Base-by-base conservation (phyloP, 2,888 invertebrate genomes). In the Pimpla rufipes region DNA sequence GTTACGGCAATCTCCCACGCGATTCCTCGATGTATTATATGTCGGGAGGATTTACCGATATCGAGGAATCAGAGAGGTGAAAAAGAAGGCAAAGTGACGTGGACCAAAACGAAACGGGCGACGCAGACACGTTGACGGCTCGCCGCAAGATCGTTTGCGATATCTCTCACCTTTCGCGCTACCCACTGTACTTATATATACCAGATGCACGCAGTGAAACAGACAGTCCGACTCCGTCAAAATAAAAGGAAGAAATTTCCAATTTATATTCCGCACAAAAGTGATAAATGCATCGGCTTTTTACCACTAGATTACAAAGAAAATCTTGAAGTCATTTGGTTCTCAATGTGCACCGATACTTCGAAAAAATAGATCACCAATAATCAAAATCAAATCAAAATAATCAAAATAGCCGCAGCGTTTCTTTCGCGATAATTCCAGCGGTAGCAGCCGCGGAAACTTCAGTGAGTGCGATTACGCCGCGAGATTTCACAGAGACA, bases 1-100 rank as follows among this genome's bases (percentile, higher is more conserved):
- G 85, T 88, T 87, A 85, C 85, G 82, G 87, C 90, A 83, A 90
- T 90, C 91, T 92, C 91, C 91, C 92, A 91, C 90, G 91, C 88
- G 87, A 77, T 70, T 79, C 42, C 67, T 29, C 23, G 84, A 82
- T 67, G 81, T 82, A 87, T 86, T 87, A 76, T 74, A 66, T 16
- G 42, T 59, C 50, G 64, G 84, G 76, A 78, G 84, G 84, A 79
- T 86, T 86, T 85, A 85, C 73, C 70, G 82, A 79, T 82, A 82
- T 75, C 70, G 64, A 68, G 70, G 64, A 75, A 82, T 82, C 74
- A 45, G 35, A 21, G 79, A 67, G 52, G 68, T 68, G 55, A 59
- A 37, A 67, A 73, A 18, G 37, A 77, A 62, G 83, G 83, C 70
- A 71, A 78, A 75, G 62, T 66, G 77, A 66, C 76, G 59, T 67